Conservation (phyloP, 2,888 invertebrate genomes). For the Stenoptilia bipunctidactyla region DNA sequence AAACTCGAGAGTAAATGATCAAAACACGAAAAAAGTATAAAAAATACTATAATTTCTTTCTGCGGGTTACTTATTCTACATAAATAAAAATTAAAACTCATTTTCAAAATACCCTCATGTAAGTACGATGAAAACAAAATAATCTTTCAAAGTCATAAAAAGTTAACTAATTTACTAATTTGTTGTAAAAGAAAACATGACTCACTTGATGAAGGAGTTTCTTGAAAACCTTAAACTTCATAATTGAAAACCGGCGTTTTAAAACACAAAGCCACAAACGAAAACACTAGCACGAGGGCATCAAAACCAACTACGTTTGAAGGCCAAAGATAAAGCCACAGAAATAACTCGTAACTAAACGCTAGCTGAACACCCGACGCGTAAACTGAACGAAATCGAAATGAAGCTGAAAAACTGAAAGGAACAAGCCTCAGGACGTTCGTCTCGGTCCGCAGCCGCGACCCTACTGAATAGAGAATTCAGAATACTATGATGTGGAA, state of each 20-base stretch:
- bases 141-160: too few species aligned
- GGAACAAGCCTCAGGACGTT: too few species aligned
- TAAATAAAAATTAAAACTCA: too few species aligned
- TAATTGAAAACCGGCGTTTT: conserved; percentile 15
- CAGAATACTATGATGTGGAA: not conserved
- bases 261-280: not conserved
- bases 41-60: too few species aligned
- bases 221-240: conserved; percentile 63
- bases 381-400: conserved; percentile 5
- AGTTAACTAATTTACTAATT: too few species aligned
- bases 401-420: conserved; percentile 5
- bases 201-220: conserved; percentile 47
- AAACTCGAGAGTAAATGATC: too few species aligned
- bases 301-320: conserved; percentile 21
- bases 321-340: conserved; percentile 28
- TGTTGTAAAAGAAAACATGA: conserved; percentile 19
- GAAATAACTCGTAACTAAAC: conserved; percentile 16
- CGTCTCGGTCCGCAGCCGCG: conserved; percentile 16
- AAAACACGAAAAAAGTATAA: too few species aligned
- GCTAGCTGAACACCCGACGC: conserved; percentile 8
- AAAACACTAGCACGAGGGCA: conserved; percentile 17
- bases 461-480: conserved; percentile 5
- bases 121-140: too few species aligned
- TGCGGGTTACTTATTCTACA: too few species aligned
- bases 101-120: too few species aligned